phyloP scores from a whole-genome alignment of 2,113 vertebrate species.

The Oncorhynchus clarkii region DNA sequence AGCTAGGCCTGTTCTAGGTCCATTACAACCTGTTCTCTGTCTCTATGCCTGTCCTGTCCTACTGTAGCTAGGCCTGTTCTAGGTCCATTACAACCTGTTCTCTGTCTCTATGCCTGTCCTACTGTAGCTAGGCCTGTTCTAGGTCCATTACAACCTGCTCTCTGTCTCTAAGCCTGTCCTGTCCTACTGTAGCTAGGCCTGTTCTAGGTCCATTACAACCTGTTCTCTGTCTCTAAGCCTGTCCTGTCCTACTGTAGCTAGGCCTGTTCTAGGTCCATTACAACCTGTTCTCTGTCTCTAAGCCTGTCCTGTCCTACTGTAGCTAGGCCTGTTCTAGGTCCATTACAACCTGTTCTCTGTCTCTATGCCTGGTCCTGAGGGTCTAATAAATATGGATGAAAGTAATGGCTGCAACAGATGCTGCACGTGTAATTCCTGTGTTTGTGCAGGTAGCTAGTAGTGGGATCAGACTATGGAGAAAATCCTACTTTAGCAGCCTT shows the following conservation, averaged over 20 bases:
- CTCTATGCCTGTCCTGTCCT: conserved; percentile 2
- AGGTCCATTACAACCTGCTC: too few species aligned
- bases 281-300: neutral
- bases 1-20: too few species aligned
- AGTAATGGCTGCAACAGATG: conserved; percentile 22
- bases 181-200: neutral
- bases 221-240: neutral
- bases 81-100: too few species aligned
- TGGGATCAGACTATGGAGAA: too few species aligned
- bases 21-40: too few species aligned
- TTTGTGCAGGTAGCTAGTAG: too few species aligned
- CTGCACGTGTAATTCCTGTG: neutral
- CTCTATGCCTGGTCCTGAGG: conserved; percentile 10
- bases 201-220: too few species aligned
- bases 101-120: neutral
- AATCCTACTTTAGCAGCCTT: conserved; percentile 2
- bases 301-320: neutral
- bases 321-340: too few species aligned
- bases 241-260: neutral
- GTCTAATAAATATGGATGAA: conserved; percentile 20
- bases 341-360: neutral
- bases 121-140: too few species aligned
- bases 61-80: too few species aligned
- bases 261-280: too few species aligned
- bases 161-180: conserved; percentile 4